A percentile compares a stretch with the other conserved stretches of the same genome.
phyloP scores from a whole-genome alignment of 2,797 vertebrate genomes.

The Lerista edwardsae region DNA sequence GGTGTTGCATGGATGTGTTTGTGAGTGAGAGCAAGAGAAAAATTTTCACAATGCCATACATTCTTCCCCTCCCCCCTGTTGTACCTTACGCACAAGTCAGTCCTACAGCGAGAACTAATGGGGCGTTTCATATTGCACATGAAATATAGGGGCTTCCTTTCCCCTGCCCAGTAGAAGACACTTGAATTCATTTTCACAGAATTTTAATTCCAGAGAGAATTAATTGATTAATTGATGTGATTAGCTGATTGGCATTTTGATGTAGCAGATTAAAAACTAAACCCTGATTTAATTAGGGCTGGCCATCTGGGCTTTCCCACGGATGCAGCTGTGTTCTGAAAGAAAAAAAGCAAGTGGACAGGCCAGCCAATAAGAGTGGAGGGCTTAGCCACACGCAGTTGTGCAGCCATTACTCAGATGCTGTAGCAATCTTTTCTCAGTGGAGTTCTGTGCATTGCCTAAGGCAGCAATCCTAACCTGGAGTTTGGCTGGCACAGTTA shows the following conservation, averaged over 20 bases:
- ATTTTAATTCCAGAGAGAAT: constrained; percentile 8
- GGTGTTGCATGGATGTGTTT: too few species aligned
- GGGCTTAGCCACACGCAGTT: background rate
- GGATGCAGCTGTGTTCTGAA: constrained; percentile 1
- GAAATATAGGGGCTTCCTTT: background rate
- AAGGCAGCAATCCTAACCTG: too few species aligned
- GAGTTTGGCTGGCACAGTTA: too few species aligned
- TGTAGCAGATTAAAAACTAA: constrained; percentile 24
- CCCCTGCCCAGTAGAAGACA: background rate
- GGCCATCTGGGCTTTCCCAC: background rate
- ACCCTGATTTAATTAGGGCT: constrained; percentile 12
- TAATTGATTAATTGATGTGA: constrained; percentile 37
- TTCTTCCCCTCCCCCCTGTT: background rate
- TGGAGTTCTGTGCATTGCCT: too few species aligned
- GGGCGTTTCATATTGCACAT: background rate
- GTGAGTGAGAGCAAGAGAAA: background rate
- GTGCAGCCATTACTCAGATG: background rate
- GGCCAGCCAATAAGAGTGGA: background rate
- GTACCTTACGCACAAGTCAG: background rate
- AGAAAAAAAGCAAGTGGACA: background rate
- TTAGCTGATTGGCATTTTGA: constrained; percentile 29
- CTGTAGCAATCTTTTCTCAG: background rate
- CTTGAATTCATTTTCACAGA: background rate
- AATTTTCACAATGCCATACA: background rate
- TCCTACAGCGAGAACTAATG: background rate